Evolutionary conservation across 2,888 invertebrate species (phyloP).

Genomic region (Drosophila barbarae): DNA sequence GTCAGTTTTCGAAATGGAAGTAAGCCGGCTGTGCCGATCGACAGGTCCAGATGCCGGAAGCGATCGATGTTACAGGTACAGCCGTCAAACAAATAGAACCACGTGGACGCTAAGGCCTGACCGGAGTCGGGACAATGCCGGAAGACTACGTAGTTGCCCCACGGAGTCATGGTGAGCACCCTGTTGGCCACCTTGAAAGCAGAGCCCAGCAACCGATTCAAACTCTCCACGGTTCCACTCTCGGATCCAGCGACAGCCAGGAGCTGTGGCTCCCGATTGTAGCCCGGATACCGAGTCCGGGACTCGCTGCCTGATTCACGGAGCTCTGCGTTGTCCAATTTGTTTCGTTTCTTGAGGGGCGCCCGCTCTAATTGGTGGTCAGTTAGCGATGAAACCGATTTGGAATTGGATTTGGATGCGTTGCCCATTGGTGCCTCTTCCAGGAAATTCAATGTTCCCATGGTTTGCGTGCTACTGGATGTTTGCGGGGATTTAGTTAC

Average conservation of each 20-base stretch:
- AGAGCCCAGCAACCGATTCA: slow-evolving; percentile 67
- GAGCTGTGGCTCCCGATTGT: slow-evolving; percentile 56
- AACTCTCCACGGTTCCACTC: slow-evolving; percentile 75
- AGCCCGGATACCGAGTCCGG: slow-evolving; percentile 67
- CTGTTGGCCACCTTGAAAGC: slow-evolving; percentile 76
- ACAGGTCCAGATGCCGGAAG: slow-evolving; percentile 77
- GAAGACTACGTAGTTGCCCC: slow-evolving; percentile 78
- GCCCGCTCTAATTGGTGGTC: not conserved
- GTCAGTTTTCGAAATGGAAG: slow-evolving; percentile 64
- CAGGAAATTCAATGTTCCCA: not conserved
- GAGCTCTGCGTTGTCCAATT: not conserved
- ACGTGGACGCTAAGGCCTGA: not conserved
- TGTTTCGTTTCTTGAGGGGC: not conserved
- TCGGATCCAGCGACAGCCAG: slow-evolving; percentile 78
- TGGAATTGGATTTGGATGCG: not conserved
- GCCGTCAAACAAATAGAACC: slow-evolving; percentile 70
- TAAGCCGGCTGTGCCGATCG: slow-evolving; percentile 75
- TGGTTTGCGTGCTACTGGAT: not conserved
- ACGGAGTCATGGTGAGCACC: slow-evolving; percentile 76
- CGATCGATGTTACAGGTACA: slow-evolving; percentile 77
- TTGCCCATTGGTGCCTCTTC: too few species aligned
- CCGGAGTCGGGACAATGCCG: not conserved
- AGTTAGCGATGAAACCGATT: not conserved
- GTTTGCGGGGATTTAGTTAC: not conserved
- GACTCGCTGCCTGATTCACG: not conserved